Evolutionary conservation across 2,797 vertebrate species (phyloP).

Genomic region (Danio choprae): DNA sequence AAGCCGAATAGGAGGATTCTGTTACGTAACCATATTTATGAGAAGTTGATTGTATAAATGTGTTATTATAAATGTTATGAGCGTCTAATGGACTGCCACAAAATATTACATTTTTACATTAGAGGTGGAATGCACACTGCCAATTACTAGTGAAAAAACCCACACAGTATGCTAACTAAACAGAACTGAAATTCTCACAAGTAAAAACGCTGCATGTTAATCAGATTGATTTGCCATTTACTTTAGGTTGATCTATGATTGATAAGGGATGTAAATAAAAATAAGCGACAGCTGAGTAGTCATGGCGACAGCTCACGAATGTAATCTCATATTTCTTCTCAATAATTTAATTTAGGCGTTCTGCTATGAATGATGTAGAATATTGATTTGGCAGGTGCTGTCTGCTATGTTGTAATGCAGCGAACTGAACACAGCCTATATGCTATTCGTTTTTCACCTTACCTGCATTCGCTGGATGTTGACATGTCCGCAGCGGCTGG

Average conservation of each 20-base stretch:
- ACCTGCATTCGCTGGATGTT: constrained; percentile 71
- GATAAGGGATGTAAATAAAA: background rate
- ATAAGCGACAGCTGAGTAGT: background rate
- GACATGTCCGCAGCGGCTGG: constrained; percentile 55
- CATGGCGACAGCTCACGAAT: background rate
- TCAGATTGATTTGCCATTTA: background rate
- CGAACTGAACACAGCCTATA: background rate
- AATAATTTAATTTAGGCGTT: background rate
- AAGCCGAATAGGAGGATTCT: background rate
- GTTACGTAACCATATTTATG: constrained; percentile 1
- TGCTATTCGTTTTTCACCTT: constrained; percentile 55
- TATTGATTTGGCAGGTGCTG: background rate
- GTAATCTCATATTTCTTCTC: background rate
- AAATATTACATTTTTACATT: too few relatives aligned
- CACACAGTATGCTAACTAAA: background rate
- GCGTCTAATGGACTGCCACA: background rate
- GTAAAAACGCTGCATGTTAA: background rate
- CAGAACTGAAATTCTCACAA: background rate
- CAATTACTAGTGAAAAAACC: background rate
- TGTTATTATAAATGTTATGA: background rate
- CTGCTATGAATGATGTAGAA: background rate
- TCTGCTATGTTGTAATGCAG: background rate
- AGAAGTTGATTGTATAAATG: background rate
- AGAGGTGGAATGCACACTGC: background rate
- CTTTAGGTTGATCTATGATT: background rate